phyloP scores from a whole-genome alignment of 2,888 invertebrate genomes.

The Melolontha melolontha region DNA sequence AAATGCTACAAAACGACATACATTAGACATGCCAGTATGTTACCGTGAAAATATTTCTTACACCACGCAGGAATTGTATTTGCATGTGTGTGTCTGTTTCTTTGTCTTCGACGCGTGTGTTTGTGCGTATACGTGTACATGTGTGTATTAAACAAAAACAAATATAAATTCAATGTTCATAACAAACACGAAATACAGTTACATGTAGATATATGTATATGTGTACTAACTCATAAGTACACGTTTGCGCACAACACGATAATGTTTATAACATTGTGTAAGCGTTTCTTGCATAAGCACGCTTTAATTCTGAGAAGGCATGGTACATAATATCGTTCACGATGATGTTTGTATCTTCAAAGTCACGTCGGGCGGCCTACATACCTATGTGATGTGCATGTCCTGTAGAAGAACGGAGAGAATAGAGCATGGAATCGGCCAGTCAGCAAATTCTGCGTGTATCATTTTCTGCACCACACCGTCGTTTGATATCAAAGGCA shows the following conservation, averaged over 20 bases:
- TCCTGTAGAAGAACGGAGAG: not conserved
- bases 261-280: constrained; percentile 29
- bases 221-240: not conserved
- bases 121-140: not conserved
- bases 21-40: no score
- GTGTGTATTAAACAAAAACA: constrained; percentile 7
- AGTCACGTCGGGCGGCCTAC: constrained; percentile 52
- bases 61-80: no score
- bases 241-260: constrained; percentile 3
- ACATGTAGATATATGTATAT: not conserved
- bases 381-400: constrained; percentile 55
- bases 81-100: not conserved
- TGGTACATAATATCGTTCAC: constrained; percentile 20
- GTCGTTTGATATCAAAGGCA: constrained; percentile 26
- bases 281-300: constrained; percentile 39
- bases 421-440: constrained; percentile 19
- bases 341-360: constrained; percentile 34
- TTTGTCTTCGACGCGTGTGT: no score
- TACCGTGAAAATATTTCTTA: no score
- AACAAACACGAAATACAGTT: constrained; percentile 2
- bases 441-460: constrained; percentile 42
- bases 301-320: constrained; percentile 44
- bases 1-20: no score
- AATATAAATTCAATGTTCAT: constrained; percentile 13
- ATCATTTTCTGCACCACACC: not conserved